These are phyloP conservation scores for Trachelus stipa DNA, from an alignment of 2,888 invertebrate species.

Conservation along the genomic window DNA sequence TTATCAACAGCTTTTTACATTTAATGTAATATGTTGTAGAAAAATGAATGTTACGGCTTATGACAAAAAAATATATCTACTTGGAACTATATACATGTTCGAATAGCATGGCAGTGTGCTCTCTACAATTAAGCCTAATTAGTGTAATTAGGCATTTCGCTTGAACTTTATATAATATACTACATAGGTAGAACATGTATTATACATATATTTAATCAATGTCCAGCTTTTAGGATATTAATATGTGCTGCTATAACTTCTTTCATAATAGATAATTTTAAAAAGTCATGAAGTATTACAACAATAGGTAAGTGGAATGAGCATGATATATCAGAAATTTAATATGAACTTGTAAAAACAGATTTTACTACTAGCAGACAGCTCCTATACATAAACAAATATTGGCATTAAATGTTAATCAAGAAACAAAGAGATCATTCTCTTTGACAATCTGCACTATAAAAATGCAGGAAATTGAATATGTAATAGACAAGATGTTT, in stretches of 20 bases:
- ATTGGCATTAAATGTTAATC: background rate
- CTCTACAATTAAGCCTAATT: background rate
- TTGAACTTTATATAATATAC: background rate
- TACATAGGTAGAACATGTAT: background rate
- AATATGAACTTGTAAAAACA: background rate
- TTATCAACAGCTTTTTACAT: background rate
- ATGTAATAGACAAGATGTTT: background rate
- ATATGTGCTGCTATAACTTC: background rate
- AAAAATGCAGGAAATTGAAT: background rate
- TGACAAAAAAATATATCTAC: background rate
- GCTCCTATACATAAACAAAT: background rate
- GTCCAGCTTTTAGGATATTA: background rate
- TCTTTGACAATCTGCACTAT: background rate
- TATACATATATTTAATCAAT: background rate
- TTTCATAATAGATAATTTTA: background rate
- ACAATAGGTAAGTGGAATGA: no score
- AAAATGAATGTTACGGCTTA: background rate
- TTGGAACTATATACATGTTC: background rate
- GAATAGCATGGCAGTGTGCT: background rate
- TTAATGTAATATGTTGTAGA: background rate
- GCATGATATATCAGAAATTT: background rate
- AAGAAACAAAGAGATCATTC: background rate
- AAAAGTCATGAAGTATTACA: no score
- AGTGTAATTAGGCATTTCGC: background rate
- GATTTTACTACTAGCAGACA: background rate